phyloP scores from a whole-genome alignment of 2,888 invertebrate species.

The Scaptomyza cyrtandrae region DNA sequence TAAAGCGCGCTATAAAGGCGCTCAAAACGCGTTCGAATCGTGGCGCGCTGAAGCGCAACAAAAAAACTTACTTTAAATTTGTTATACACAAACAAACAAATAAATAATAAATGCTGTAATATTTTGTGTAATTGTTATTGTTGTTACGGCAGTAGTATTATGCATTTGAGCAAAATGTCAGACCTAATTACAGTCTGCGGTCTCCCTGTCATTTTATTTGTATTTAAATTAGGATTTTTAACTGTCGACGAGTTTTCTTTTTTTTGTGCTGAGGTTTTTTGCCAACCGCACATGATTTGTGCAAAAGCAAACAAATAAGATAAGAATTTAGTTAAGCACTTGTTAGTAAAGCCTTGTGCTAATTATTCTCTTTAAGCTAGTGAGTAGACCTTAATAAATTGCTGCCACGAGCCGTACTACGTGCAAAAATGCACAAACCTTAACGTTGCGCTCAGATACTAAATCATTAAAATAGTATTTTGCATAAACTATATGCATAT shows the following conservation, averaged over 20 bases:
- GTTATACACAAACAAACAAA: not conserved
- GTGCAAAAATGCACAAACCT: conserved; percentile 59
- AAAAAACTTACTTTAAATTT: not conserved
- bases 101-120: conserved; percentile 52
- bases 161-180: conserved; percentile 45
- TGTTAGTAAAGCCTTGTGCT: conserved; percentile 24
- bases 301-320: conserved; percentile 8
- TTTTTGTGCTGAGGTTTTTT: conserved; percentile 13
- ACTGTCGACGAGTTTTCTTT: conserved; percentile 7
- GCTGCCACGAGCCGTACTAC: conserved; percentile 47
- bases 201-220: conserved; percentile 16
- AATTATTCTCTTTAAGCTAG: conserved; percentile 21
- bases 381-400: conserved; percentile 22
- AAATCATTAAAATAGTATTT: conserved; percentile 23
- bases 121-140: conserved; percentile 46
- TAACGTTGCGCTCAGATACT: conserved; percentile 6
- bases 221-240: conserved; percentile 9
- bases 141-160: conserved; percentile 27
- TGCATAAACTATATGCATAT: conserved; percentile 26
- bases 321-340: conserved; percentile 15
- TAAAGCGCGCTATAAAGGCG: conserved; percentile 39
- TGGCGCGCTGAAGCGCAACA: conserved; percentile 34
- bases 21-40: conserved; percentile 27
- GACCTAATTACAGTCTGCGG: conserved; percentile 31
- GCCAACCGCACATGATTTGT: conserved; percentile 18